Base-by-base conservation (phyloP, 2,797 vertebrate species). In the Gymnocypris eckloni region DNA sequence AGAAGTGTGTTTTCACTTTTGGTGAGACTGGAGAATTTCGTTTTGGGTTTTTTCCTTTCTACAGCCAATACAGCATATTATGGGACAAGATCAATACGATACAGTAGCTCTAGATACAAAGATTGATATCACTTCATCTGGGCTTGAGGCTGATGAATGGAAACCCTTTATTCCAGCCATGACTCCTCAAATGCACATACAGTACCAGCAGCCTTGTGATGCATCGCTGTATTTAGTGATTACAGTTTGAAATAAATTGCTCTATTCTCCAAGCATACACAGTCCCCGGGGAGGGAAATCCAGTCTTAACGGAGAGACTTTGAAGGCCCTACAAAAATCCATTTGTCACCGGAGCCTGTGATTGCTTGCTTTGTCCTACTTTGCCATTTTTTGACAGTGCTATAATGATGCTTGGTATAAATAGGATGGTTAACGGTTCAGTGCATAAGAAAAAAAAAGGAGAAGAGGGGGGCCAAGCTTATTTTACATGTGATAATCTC, bases 281-380 rank as follows among this genome's bases (percentile, higher is more conserved):
- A 89, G 91, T 92, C 94, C 92, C 92, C 79, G 3, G 90, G 91
- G 92, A 92, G 91, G 92, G 90, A 91, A 92, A 93, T 93, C 93
- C 92, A 94, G 93, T 92, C 91, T 93, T 91, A 93, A 94, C 92
- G 88, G 90, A 87, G 39, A 92, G 90, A 90, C 92, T 94, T 92
- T 92, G 92, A 95, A 94, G 90, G 93, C 93, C 92, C 92, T 89
- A 91, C 84, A 82, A 94, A 94, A 95, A 95, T 94, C 94, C 94
- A 95, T 94, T 95, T 91, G 90, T 92, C 93, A 94, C 93, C 93
- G 91, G 90, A 90, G 89, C 86, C 90, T 90, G 91, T 94, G 94
- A 96, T 95, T 95, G 94, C 95, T 96, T 95, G 95, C 94, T 95
- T 93, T 95, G 95, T 96, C 94, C 95, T 95, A 95, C 95, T 96